phyloP scores from a whole-genome alignment of 2,888 invertebrate genomes.

The Anthoptus insignis region DNA sequence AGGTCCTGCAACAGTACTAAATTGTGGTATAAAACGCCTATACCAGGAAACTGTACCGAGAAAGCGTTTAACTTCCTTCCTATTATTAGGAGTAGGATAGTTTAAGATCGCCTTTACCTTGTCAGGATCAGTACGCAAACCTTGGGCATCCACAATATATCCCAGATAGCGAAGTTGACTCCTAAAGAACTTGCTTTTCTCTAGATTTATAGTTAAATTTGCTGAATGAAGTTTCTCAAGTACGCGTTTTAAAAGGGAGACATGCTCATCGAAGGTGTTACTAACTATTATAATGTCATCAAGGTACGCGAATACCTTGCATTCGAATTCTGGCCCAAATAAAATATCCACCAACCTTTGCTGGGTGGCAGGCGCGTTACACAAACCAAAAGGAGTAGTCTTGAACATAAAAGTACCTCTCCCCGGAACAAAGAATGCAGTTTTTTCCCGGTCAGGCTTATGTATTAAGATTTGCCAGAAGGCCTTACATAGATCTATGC shows the following conservation, averaged over 20 bases:
- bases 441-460: conserved; percentile 39
- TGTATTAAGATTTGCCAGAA: conserved; percentile 49
- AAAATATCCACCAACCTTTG: conserved; percentile 49
- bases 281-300: conserved; percentile 49
- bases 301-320: conserved; percentile 42
- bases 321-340: conserved; percentile 42
- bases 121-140: conserved; percentile 48
- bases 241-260: conserved; percentile 40
- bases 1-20: conserved; percentile 28
- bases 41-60: conserved; percentile 52
- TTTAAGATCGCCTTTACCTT: conserved; percentile 48
- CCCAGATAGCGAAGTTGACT: conserved; percentile 45
- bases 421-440: conserved; percentile 47
- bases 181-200: conserved; percentile 49
- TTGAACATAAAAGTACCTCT: conserved; percentile 45
- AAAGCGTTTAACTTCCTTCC: conserved; percentile 49
- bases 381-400: conserved; percentile 44
- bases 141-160: conserved; percentile 46
- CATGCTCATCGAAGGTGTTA: conserved; percentile 43
- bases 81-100: conserved; percentile 46
- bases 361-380: conserved; percentile 52
- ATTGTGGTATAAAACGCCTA: conserved; percentile 43
- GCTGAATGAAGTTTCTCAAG: conserved; percentile 44
- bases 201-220: conserved; percentile 49
- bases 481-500: conserved; percentile 47